Evolutionary conservation across 1,140 invertebrate genomes (phyloP), one percentile per base, ranked within the genome.

Genomic region (Drosophila kikkawai): DNA sequence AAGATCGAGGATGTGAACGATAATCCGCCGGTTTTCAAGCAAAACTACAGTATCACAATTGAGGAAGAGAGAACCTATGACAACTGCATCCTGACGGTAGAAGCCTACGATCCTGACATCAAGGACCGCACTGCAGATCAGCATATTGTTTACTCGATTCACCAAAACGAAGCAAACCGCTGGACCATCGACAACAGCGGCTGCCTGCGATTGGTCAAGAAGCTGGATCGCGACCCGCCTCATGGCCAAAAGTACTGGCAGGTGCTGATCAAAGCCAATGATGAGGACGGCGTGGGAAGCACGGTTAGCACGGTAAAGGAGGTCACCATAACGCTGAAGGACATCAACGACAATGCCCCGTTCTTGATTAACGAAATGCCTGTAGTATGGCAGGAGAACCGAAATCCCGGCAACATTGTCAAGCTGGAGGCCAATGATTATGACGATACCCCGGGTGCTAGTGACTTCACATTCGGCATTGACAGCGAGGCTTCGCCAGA

Each of bases 261-360:
- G 93, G 96, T 98, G 53, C 94, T 96, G 22, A 96, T 99, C 19
- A 95, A 95, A 80, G 98, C 97, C 3, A 94, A 95, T 69, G 98
- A 99, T 93, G 96, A 98, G 85, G 94, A 96, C 65, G 96, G 96
- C 1, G 94, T 95, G 50, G 96, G 95, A 2, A 94, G 91, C 17
- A 95, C 95, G 15, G 91, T 96, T 9, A 93, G 94, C 12, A 94
- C 93, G 1, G 94, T 94, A 1, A 95, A 95, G 1, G 95, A 96
- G 88, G 95, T 98, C 3, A 95, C 95, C 22, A 96, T 98, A 42
- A 95, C 94, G 37, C 91, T 98, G 3, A 94, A 94, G 4, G 97
- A 98, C 82, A 97, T 98, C 60, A 98, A 98, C 88, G 97, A 98
- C 85, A 98, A 98, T 93, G 96, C 96, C 1, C 97, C 98, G 0